Conservation (phyloP, 2,113 vertebrate genomes). For the Oxygymnocypris stewartii region DNA sequence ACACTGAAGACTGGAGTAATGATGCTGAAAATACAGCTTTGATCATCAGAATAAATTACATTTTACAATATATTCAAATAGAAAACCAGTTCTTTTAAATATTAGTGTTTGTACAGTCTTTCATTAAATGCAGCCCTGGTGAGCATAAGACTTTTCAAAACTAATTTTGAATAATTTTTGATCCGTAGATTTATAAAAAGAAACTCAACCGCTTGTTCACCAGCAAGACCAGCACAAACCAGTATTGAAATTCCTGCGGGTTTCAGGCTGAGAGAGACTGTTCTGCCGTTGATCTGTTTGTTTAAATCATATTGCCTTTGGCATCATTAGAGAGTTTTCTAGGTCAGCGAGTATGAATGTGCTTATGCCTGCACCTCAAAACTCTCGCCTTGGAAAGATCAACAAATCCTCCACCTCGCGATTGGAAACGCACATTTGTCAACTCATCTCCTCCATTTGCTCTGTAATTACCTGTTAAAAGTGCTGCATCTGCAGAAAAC, state of each 20-base stretch:
- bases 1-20: too few relatives aligned
- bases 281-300: slow-evolving; percentile 1
- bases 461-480: slow-evolving; percentile 6
- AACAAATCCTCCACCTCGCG: slow-evolving; percentile 69
- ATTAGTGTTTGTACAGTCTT: not conserved
- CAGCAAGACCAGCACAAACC: not conserved
- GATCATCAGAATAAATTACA: not conserved
- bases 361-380: slow-evolving; percentile 19
- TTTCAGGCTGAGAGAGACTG: not conserved
- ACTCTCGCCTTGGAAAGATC: slow-evolving; percentile 57
- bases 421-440: slow-evolving; percentile 65
- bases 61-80: not conserved
- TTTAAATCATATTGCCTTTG: slow-evolving; percentile 39
- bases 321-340: slow-evolving; percentile 43
- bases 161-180: too few relatives aligned
- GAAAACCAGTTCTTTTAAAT: not conserved
- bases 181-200: not conserved
- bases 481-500: slow-evolving; percentile 24
- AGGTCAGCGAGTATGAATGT: slow-evolving; percentile 31
- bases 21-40: too few relatives aligned
- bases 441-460: slow-evolving; percentile 51
- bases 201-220: not conserved
- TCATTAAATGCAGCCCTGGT: not conserved
- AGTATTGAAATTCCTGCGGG: not conserved
- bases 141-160: not conserved